A percentile compares a stretch with the other conserved stretches of the same genome.
Evolutionary conservation across 53 echinoderm and acorn worm species (phyloP).

Genomic region (Glandiceps talaboti): DNA sequence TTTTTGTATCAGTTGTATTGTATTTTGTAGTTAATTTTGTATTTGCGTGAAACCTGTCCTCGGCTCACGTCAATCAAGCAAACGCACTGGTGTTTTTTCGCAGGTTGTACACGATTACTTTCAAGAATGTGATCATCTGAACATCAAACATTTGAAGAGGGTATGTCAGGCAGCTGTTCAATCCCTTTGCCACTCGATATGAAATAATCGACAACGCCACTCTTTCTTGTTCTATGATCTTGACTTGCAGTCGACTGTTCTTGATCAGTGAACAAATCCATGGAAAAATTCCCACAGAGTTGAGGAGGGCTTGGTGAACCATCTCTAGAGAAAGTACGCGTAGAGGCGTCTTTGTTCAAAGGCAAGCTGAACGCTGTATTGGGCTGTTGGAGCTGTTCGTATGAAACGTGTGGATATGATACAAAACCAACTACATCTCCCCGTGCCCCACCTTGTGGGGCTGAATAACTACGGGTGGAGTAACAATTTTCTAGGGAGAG

Average conservation of each 20-base stretch:
- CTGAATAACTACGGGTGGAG: neutral
- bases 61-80: too few species aligned
- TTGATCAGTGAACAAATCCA: neutral
- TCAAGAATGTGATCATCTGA: too few species aligned
- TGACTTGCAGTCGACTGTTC: neutral
- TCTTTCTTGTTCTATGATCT: neutral
- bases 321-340: neutral
- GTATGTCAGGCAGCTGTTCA: neutral
- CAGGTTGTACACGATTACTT: too few species aligned
- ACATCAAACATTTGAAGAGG: neutral
- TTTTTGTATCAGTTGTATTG: too few species aligned
- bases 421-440: neutral
- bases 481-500: neutral
- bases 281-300: neutral
- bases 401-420: neutral
- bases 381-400: neutral
- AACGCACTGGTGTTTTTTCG: too few species aligned
- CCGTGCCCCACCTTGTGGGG: neutral
- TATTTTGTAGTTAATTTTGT: too few species aligned
- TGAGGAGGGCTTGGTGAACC: neutral
- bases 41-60: too few species aligned
- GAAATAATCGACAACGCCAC: neutral
- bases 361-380: neutral
- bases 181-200: neutral
- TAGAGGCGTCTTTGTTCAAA: neutral